A percentile compares a stretch with the other conserved stretches of the same genome.
Conservation (phyloP, 2,888 invertebrate species). For the Acronicta leporina region DNA sequence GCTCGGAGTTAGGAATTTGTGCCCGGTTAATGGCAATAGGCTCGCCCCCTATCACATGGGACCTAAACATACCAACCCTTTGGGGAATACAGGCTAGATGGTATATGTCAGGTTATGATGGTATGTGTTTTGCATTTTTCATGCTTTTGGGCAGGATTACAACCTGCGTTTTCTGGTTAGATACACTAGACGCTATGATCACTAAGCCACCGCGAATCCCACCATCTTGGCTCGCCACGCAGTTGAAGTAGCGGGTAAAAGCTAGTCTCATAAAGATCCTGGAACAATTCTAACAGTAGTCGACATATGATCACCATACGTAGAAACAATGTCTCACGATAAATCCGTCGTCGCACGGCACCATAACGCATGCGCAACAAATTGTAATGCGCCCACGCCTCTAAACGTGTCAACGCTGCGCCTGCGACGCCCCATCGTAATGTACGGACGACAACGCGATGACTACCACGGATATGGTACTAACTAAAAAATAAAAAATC, state of each 20-base stretch:
- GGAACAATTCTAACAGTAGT: constrained; percentile 16
- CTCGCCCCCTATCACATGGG: too few relatives aligned
- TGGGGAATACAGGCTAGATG: too few relatives aligned
- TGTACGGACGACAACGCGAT: constrained; percentile 26
- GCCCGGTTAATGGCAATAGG: too few relatives aligned
- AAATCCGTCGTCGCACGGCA: constrained; percentile 62
- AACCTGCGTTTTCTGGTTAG: too few relatives aligned
- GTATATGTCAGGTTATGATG: too few relatives aligned
- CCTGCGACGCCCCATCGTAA: constrained; percentile 41
- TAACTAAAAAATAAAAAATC: constrained; percentile 16
- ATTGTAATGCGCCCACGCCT: constrained; percentile 59
- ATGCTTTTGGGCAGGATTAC: too few relatives aligned
- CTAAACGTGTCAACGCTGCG: constrained; percentile 62
- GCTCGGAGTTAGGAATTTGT: too few relatives aligned
- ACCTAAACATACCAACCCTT: too few relatives aligned
- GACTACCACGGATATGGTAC: constrained; percentile 45
- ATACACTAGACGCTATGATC: too few relatives aligned
- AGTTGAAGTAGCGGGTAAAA: background rate
- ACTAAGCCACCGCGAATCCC: too few relatives aligned
- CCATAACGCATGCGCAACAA: constrained; percentile 60
- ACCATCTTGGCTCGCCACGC: background rate
- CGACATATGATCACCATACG: constrained; percentile 58
- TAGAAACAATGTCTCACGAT: constrained; percentile 66
- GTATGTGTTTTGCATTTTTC: too few relatives aligned
- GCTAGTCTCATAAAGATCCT: background rate